These are phyloP conservation scores for Glyphotaelius pellucidus DNA, from an alignment of 2,888 invertebrate genomes.

Conservation along the genomic window DNA sequence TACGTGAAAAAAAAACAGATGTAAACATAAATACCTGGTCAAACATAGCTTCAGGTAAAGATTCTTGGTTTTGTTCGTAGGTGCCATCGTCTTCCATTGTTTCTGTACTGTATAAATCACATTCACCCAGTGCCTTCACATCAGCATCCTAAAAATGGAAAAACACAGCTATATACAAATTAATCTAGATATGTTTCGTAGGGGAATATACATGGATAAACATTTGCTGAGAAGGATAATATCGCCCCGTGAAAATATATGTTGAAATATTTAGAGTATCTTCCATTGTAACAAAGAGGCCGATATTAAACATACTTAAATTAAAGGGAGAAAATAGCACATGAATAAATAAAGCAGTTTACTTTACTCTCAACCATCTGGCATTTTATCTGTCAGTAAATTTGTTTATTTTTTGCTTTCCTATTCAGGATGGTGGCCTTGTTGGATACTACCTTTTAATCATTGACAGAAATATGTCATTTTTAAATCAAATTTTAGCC, in stretches of 20 bases:
- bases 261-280: too few relatives aligned
- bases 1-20: background rate
- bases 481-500: too few relatives aligned
- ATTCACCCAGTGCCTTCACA: slow-evolving; percentile 30
- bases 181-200: background rate
- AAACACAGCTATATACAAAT: background rate
- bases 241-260: too few relatives aligned
- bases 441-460: too few relatives aligned
- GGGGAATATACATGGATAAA: background rate
- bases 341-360: background rate
- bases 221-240: too few relatives aligned
- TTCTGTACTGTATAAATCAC: slow-evolving; percentile 41
- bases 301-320: background rate
- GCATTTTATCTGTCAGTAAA: too few relatives aligned
- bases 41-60: slow-evolving; percentile 43
- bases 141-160: slow-evolving; percentile 42
- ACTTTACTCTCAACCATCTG: too few relatives aligned
- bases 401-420: too few relatives aligned
- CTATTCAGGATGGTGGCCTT: too few relatives aligned
- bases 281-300: background rate
- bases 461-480: too few relatives aligned
- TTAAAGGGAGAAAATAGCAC: background rate
- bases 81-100: slow-evolving; percentile 30
- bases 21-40: slow-evolving; percentile 54
- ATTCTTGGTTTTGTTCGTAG: slow-evolving; percentile 35